Conservation (phyloP, 1,140 invertebrate species). For the Psix sp. region DNA sequence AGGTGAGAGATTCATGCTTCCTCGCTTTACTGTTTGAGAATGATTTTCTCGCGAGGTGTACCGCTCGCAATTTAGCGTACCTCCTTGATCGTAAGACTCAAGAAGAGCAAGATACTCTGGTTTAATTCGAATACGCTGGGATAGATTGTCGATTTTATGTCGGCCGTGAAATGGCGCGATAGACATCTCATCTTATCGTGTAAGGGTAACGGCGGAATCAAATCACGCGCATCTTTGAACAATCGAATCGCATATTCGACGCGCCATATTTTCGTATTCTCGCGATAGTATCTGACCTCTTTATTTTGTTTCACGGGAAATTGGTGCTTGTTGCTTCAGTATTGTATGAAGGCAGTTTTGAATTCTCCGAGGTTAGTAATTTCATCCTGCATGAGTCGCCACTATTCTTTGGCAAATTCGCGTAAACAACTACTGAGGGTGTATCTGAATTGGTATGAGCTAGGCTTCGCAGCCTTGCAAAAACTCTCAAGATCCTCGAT, state of each 20-base stretch:
- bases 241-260: not conserved
- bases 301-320: not conserved
- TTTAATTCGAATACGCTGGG: not conserved
- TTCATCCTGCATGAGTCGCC: no score
- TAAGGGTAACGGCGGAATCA: not conserved
- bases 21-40: no score
- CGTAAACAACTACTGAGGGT: no score
- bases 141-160: slow-evolving; percentile 1
- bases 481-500: no score
- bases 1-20: no score
- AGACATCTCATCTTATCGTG: not conserved
- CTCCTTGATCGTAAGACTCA: not conserved
- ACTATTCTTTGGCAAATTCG: no score
- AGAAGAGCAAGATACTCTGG: not conserved
- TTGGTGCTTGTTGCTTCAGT: slow-evolving; percentile 3
- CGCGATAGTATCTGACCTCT: not conserved
- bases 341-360: no score
- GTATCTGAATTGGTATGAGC: no score
- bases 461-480: no score
- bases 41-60: no score
- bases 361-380: no score
- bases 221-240: not conserved
- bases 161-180: not conserved
- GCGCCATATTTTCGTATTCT: not conserved
- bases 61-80: not conserved